phyloP scores from a whole-genome alignment of 2,113 vertebrate species.

The Syngnathus typhle region DNA sequence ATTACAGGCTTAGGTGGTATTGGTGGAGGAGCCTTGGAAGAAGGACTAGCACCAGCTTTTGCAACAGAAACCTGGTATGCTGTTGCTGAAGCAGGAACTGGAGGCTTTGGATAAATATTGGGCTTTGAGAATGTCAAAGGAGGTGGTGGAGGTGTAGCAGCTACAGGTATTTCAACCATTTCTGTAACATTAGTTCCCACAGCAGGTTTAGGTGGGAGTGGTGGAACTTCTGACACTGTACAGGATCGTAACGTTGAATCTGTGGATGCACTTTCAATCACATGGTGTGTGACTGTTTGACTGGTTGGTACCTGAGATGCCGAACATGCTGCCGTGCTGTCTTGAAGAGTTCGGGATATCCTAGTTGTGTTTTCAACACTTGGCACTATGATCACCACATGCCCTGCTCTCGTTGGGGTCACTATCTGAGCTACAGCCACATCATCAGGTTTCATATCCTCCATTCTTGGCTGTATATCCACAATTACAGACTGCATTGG shows the following conservation, averaged over 20 bases:
- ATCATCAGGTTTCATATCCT: slow-evolving; percentile 45
- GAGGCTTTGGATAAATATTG: slow-evolving; percentile 69
- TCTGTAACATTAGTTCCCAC: slow-evolving; percentile 65
- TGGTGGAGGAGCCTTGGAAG: slow-evolving; percentile 81
- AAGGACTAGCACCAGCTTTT: slow-evolving; percentile 41
- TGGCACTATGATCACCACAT: slow-evolving; percentile 70
- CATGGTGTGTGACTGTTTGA: slow-evolving; percentile 36
- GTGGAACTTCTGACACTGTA: slow-evolving; percentile 43
- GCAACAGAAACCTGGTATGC: slow-evolving; percentile 43
- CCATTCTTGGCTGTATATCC: slow-evolving; percentile 62
- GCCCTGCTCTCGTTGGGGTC: slow-evolving; percentile 58
- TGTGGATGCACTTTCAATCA: slow-evolving; percentile 21
- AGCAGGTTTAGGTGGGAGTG: slow-evolving; percentile 66
- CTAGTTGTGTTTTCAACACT: slow-evolving; percentile 58
- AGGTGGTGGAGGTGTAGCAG: slow-evolving; percentile 61
- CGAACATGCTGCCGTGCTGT: slow-evolving; percentile 43
- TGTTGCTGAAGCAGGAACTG: slow-evolving; percentile 28
- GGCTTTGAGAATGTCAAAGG: slow-evolving; percentile 71
- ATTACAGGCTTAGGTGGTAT: slow-evolving; percentile 90
- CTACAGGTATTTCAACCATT: slow-evolving; percentile 60
- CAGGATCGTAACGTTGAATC: slow-evolving; percentile 39
- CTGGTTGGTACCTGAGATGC: slow-evolving; percentile 56
- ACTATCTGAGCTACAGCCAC: slow-evolving; percentile 41
- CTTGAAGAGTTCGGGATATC: slow-evolving; percentile 34
- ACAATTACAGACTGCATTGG: slow-evolving; percentile 60